A percentile compares a stretch with the other conserved stretches of the same genome.
Conservation (phyloP, 2,797 vertebrate genomes). For the Lutra lutra region DNA sequence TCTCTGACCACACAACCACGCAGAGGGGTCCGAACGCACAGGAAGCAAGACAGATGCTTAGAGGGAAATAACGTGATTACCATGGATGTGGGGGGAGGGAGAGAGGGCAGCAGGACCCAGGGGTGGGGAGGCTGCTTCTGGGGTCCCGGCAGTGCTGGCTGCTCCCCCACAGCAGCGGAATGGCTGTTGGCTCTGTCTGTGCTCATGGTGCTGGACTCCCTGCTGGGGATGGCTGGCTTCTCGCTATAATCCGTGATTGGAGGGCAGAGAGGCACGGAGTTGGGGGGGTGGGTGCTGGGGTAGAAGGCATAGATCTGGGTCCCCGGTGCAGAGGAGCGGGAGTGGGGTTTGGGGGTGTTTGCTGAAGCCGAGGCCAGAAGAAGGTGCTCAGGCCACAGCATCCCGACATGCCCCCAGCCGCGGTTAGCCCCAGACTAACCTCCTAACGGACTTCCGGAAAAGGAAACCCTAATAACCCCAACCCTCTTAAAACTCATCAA, state of each 20-base stretch:
- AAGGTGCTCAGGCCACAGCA: background rate
- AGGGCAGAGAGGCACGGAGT: background rate
- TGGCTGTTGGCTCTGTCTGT: background rate
- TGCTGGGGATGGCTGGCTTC: background rate
- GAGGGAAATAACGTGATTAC: background rate
- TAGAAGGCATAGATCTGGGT: too few species aligned
- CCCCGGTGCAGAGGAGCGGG: too few species aligned
- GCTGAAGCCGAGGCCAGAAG: background rate
- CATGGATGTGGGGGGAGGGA: too few species aligned
- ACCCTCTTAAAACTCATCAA: background rate
- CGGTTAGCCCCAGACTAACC: background rate
- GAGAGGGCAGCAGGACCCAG: background rate
- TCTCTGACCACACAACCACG: background rate
- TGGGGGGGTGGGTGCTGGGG: background rate
- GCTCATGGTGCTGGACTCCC: background rate
- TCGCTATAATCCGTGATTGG: background rate
- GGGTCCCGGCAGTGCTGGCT: background rate
- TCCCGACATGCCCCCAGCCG: background rate
- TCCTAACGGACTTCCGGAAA: background rate
- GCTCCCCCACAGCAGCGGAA: background rate
- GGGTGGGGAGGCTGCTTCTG: background rate
- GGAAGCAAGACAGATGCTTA: background rate
- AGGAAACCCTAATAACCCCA: background rate
- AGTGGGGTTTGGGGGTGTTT: accelerated
- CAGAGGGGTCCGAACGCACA: accelerated